Conservation (phyloP, 53 echinoderm and acorn worm genomes). For the Arbacia lixula region DNA sequence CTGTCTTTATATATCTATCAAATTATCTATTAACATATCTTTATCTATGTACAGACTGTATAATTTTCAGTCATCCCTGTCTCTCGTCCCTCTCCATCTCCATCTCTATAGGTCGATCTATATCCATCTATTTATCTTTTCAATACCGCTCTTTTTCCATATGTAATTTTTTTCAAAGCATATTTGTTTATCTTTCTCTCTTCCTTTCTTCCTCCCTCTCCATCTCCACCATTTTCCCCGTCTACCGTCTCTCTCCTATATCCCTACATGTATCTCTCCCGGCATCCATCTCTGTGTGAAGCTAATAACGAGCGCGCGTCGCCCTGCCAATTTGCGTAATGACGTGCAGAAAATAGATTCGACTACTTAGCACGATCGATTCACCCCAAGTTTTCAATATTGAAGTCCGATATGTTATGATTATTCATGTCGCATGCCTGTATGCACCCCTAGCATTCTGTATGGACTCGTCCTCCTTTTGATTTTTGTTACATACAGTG, state of each 20-base stretch:
- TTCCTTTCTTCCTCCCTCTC: not conserved
- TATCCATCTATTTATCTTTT: too few species aligned
- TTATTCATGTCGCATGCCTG: not conserved
- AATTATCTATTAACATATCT: too few species aligned
- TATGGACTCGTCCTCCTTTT: not conserved
- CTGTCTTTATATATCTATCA: not conserved
- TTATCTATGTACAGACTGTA: too few species aligned
- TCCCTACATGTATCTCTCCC: not conserved
- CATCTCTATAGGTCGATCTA: too few species aligned
- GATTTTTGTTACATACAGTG: conserved; percentile 12
- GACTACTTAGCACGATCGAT: not conserved
- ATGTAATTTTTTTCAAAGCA: too few species aligned
- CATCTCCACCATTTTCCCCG: not conserved
- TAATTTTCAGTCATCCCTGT: too few species aligned
- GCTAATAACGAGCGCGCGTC: too few species aligned
- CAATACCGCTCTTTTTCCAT: too few species aligned
- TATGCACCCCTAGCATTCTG: not conserved
- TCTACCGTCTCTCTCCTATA: not conserved
- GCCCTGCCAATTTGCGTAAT: not conserved
- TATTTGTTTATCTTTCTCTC: not conserved
- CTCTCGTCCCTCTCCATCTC: too few species aligned
- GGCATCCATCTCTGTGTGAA: too few species aligned
- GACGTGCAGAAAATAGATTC: not conserved
- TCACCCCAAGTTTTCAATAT: not conserved
- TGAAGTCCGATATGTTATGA: not conserved